Percentiles rank a stretch among this genome's conserved stretches.
Conservation (phyloP, 2,797 vertebrate species). For the Carapus acus region DNA sequence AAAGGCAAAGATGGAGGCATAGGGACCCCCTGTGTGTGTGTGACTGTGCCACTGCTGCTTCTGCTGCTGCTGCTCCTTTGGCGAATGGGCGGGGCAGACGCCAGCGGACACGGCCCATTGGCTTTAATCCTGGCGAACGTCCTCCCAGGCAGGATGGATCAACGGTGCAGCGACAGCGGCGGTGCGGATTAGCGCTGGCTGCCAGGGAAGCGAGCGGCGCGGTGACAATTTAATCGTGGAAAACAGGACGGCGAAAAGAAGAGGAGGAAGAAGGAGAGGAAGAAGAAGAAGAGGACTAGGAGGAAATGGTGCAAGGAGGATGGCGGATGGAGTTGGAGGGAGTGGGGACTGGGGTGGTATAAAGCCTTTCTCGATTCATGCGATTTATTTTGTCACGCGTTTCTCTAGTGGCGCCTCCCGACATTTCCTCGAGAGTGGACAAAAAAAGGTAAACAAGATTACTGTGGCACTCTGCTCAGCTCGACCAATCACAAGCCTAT, state of each 20-base stretch:
- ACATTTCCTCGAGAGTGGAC: no score
- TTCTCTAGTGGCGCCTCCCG: slow-evolving; percentile 57
- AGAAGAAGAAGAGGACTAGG: no score
- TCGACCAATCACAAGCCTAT: no score
- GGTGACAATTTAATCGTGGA: slow-evolving; percentile 73
- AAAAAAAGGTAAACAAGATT: no score
- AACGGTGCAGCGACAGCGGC: slow-evolving; percentile 59
- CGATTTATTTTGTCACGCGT: slow-evolving; percentile 71
- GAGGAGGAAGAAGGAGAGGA: slow-evolving; percentile 54
- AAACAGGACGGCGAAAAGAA: slow-evolving; percentile 46
- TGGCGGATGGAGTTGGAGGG: no score
- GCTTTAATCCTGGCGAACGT: slow-evolving; percentile 57
- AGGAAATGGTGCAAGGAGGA: no score
- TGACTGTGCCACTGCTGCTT: slow-evolving; percentile 44
- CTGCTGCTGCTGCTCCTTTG: slow-evolving; percentile 35
- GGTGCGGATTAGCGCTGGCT: slow-evolving; percentile 71
- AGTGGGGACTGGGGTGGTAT: no score
- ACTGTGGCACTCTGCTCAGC: no score
- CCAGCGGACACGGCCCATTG: slow-evolving; percentile 65
- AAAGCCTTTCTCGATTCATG: slow-evolving; percentile 72
- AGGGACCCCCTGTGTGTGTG: slow-evolving; percentile 28
- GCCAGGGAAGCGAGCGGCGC: slow-evolving; percentile 67
- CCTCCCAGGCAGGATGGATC: slow-evolving; percentile 59
- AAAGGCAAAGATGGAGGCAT: no score
- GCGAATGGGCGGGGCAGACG: background rate